Evolutionary conservation across 2,113 vertebrate species (phyloP), one percentile per base, ranked within the genome.

Genomic region (Vidua chalybeata): DNA sequence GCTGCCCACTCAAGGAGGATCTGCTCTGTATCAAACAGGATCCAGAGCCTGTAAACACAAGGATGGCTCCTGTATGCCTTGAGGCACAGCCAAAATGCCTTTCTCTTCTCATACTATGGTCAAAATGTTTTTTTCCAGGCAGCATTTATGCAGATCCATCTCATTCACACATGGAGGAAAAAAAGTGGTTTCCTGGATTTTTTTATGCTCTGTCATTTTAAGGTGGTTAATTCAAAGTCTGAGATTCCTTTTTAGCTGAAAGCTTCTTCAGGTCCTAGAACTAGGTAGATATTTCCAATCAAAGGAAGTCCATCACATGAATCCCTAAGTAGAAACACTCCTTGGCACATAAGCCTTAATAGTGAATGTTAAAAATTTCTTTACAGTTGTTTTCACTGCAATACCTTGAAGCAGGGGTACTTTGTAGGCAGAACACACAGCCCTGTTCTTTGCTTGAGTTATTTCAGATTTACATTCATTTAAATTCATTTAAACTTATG

Each of bases 341-440:
- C 23, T 87, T 81, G 31, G 24, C 10, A 39, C 5, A 15, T 17
- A 67, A 69, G 11, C 10, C 46, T 59, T 45, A 37, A 46, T 22
- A 24, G 5, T 21, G 30, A 75, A 75, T 8, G 5, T 71, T 56
- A 37, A 55, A 59, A 5, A 30, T 27, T 54, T 61, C n/a, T 78
- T 82, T 18, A 5, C 0, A 0, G 33, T 19, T 67, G 9, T 56
- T 81, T 79, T 76, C 33, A 41, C 15, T 1, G 4, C 28, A 46
- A 19, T 33, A 39, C 18, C 18, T 56, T 75, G 49, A 67, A 87
- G 43, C 18, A 43, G 15, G 8, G 1, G 8, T 41, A 64, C 4
- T 45, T 17, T 49, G 41, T 49, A 85, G 61, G n/a, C 28, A 83
- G 28, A 20, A 79, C 35, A 72, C 45, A 4, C 41, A 46, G 20